Conservation (phyloP, 2,888 invertebrate genomes). For the Zele albiditarsus region DNA sequence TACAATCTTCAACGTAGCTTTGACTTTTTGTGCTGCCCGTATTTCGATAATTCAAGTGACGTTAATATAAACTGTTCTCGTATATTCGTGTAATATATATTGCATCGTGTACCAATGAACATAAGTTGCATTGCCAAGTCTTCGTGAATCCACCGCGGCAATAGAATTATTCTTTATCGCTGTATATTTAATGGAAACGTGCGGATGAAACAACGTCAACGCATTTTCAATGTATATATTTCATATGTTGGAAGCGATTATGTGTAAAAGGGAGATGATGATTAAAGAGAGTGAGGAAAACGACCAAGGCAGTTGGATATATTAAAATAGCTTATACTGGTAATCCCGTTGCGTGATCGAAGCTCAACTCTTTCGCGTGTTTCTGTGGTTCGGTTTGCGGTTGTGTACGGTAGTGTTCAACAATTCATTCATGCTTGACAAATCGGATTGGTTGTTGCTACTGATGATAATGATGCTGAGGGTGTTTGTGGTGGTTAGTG, state of each 20-base stretch:
- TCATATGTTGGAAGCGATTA: neutral
- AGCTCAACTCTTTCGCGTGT: slow-evolving; percentile 60
- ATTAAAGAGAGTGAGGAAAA: neutral
- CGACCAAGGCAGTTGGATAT: slow-evolving; percentile 31
- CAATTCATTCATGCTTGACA: slow-evolving; percentile 6
- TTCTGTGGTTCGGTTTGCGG: slow-evolving; percentile 25
- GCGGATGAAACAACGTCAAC: neutral
- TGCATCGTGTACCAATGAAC: neutral
- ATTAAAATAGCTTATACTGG: slow-evolving; percentile 54
- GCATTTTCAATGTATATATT: slow-evolving; percentile 5
- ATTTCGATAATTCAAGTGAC: slow-evolving; percentile 30
- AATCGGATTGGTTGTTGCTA: slow-evolving; percentile 1
- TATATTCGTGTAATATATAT: slow-evolving; percentile 6
- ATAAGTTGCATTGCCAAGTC: slow-evolving; percentile 14
- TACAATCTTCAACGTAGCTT: slow-evolving; percentile 59
- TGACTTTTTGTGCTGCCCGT: slow-evolving; percentile 53
- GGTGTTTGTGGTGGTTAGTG: neutral
- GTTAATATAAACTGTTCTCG: neutral
- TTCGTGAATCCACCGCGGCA: neutral
- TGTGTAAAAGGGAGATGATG: slow-evolving; percentile 21
- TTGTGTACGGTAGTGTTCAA: slow-evolving; percentile 7
- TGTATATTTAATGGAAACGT: slow-evolving; percentile 7
- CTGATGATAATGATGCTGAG: neutral
- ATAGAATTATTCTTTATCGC: slow-evolving; percentile 7
- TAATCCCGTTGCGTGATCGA: slow-evolving; percentile 62